A percentile compares a stretch with the other conserved stretches of the same genome.
These are phyloP conservation scores for Drosophila bocqueti DNA, from an alignment of 1,140 invertebrate genomes.

Conservation along the genomic window DNA sequence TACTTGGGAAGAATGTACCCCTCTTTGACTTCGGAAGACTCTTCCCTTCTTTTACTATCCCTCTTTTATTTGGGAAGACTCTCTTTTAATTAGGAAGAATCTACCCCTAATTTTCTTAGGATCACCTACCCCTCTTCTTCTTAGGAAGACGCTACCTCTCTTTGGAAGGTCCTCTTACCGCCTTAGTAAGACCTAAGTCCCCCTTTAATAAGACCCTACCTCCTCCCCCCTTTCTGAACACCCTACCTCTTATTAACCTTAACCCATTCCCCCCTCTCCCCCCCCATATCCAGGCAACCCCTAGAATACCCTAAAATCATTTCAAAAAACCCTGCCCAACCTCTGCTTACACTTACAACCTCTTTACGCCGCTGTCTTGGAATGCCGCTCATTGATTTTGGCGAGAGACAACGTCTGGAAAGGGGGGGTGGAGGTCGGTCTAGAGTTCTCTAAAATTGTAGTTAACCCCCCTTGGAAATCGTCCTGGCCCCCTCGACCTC, in stretches of 20 bases:
- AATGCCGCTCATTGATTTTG: constrained; percentile 67
- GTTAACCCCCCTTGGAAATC: constrained; percentile 34
- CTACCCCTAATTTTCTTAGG: no score
- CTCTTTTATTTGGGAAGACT: background rate
- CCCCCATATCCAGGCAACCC: background rate
- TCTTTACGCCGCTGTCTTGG: constrained; percentile 6
- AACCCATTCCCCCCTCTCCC: background rate
- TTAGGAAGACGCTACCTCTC: no score
- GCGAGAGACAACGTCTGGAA: background rate
- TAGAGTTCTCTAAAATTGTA: constrained; percentile 63
- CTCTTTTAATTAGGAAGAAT: background rate
- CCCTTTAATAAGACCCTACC: no score
- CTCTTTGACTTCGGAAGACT: background rate
- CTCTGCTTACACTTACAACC: background rate
- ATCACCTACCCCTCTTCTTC: no score
- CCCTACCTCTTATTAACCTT: background rate
- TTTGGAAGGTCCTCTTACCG: no score
- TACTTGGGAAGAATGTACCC: background rate
- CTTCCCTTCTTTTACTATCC: no score
- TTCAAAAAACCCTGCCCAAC: no score
- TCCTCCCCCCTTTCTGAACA: background rate
- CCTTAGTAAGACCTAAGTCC: no score
- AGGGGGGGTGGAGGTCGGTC: background rate
- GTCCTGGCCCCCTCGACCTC: background rate
- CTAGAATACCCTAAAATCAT: constrained; percentile 2